Percentiles rank a stretch among this genome's conserved stretches.
Evolutionary conservation across 2,797 vertebrate species (phyloP).

Genomic region (Anguilla marmorata): DNA sequence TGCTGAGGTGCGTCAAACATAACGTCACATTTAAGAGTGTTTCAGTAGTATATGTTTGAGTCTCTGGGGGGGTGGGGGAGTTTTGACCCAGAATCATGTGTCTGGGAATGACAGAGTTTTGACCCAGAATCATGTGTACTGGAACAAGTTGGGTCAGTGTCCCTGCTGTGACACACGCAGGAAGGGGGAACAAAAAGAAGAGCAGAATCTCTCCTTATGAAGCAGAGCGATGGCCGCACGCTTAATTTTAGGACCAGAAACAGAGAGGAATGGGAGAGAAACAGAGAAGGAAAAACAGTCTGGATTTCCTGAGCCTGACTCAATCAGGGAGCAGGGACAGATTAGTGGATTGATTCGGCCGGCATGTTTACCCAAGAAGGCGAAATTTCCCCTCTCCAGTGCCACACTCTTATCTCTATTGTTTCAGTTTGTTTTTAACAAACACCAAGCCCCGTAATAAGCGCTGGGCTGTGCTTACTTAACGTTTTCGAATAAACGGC

Average conservation of each 20-base stretch:
- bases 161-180: not conserved
- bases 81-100: not conserved
- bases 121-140: not conserved
- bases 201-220: not conserved
- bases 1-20: no score
- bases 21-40: no score
- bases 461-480: slow-evolving; percentile 49
- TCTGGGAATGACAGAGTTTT: not conserved
- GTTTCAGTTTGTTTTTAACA: slow-evolving; percentile 73
- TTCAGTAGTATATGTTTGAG: not conserved
- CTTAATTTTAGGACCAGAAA: slow-evolving; percentile 25
- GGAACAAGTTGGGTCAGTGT: not conserved
- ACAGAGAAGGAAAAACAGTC: slow-evolving; percentile 32
- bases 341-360: slow-evolving; percentile 55
- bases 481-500: slow-evolving; percentile 59
- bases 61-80: not conserved
- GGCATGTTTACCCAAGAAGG: slow-evolving; percentile 71
- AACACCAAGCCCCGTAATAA: slow-evolving; percentile 57
- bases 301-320: slow-evolving; percentile 50
- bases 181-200: not conserved
- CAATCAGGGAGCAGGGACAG: slow-evolving; percentile 53
- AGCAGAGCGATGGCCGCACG: not conserved
- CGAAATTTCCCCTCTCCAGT: slow-evolving; percentile 74
- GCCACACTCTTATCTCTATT: slow-evolving; percentile 75
- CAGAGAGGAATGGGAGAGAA: slow-evolving; percentile 32